Evolutionary conservation across 2,888 invertebrate species (phyloP).

Genomic region (Eremobia ochroleuca): DNA sequence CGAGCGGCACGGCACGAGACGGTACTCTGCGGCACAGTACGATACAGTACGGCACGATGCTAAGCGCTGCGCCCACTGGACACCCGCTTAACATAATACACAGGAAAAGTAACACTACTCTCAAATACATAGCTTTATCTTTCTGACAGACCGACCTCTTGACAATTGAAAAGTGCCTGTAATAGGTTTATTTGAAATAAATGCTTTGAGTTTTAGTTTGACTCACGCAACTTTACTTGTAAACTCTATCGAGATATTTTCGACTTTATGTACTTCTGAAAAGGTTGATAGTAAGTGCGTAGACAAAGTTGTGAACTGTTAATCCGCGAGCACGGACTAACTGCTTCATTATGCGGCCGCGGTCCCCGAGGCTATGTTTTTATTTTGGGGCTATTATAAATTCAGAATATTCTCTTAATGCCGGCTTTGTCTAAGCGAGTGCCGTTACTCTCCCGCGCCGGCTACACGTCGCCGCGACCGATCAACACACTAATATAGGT

Average conservation of each 20-base stretch:
- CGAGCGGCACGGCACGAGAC: neutral
- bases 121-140: too few relatives aligned
- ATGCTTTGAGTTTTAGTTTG: too few relatives aligned
- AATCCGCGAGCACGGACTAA: slow-evolving; percentile 81
- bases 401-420: slow-evolving; percentile 81
- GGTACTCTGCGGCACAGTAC: slow-evolving; percentile 1
- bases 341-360: slow-evolving; percentile 85
- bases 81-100: slow-evolving; percentile 48
- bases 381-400: slow-evolving; percentile 84
- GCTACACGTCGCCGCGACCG: slow-evolving; percentile 50
- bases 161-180: too few relatives aligned
- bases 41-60: slow-evolving; percentile 10
- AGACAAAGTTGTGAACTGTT: slow-evolving; percentile 63
- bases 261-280: slow-evolving; percentile 29
- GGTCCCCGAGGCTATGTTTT: slow-evolving; percentile 82
- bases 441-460: slow-evolving; percentile 57
- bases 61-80: slow-evolving; percentile 33
- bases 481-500: slow-evolving; percentile 53
- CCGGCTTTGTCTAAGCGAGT: slow-evolving; percentile 71
- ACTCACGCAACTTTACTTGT: slow-evolving; percentile 22
- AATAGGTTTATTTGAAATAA: too few relatives aligned
- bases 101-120: slow-evolving; percentile 48
- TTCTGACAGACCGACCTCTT: too few relatives aligned
- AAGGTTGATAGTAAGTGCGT: slow-evolving; percentile 21
- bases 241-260: slow-evolving; percentile 5